A percentile compares a stretch with the other conserved stretches of the same genome.
These are phyloP conservation scores for Scaptomyza flava DNA, from an alignment of 2,888 invertebrate genomes.

Conservation along the genomic window DNA sequence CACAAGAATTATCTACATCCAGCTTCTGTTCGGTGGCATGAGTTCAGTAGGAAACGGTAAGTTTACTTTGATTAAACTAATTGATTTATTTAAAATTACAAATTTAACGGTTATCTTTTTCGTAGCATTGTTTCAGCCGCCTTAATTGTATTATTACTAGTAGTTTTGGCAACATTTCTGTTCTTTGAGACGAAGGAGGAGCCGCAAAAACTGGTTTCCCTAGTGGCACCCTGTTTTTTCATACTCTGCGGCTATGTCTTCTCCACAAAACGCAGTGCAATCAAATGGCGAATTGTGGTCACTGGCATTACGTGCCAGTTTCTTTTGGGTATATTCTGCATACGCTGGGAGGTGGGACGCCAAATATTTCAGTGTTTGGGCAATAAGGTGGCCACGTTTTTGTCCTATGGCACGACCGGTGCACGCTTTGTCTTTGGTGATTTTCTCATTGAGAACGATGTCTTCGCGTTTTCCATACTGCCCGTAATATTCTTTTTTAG, in stretches of 20 bases:
- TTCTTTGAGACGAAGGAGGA: conserved; percentile 87
- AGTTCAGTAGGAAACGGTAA: conserved; percentile 76
- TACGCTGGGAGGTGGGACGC: conserved; percentile 93
- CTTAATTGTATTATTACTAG: conserved; percentile 85
- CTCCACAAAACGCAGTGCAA: conserved; percentile 87
- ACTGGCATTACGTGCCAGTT: conserved; percentile 94
- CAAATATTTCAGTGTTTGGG: conserved; percentile 87
- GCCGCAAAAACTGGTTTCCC: conserved; percentile 88
- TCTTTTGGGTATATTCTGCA: conserved; percentile 91
- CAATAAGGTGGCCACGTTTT: conserved; percentile 89
- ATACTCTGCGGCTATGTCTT: conserved; percentile 87
- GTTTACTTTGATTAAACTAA: background rate
- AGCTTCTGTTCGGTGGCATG: conserved; percentile 66
- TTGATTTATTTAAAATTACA: background rate
- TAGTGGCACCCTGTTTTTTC: conserved; percentile 88
- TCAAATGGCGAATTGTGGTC: conserved; percentile 92
- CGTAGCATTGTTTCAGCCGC: conserved; percentile 85
- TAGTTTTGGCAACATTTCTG: conserved; percentile 86
- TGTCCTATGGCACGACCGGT: conserved; percentile 92
- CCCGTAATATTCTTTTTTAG: conserved; percentile 98
- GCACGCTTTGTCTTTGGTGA: conserved; percentile 94
- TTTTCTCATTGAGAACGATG: conserved; percentile 86
- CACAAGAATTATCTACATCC: conserved; percentile 66
- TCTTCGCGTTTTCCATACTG: conserved; percentile 95
- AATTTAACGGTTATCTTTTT: background rate